Conservation (phyloP, 2,888 invertebrate genomes). For the Drosophila paramelanica region DNA sequence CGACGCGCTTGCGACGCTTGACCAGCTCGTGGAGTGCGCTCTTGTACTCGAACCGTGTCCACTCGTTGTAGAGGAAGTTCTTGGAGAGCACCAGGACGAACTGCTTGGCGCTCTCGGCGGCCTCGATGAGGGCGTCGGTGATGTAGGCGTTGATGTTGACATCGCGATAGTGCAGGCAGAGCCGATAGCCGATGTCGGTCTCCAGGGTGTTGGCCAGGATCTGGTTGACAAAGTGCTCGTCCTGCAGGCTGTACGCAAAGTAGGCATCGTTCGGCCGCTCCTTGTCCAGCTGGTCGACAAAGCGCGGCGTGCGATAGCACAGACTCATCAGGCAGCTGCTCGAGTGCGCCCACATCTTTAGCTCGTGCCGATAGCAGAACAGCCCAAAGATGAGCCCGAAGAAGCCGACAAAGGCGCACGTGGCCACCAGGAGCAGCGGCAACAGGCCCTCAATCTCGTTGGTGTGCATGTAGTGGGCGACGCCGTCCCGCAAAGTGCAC, state of each 20-base stretch:
- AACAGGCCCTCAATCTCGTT: conserved; percentile 91
- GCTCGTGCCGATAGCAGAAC: conserved; percentile 92
- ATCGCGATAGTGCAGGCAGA: conserved; percentile 96
- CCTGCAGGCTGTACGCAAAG: conserved; percentile 96
- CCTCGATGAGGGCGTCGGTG: conserved; percentile 96
- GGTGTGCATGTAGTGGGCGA: conserved; percentile 89
- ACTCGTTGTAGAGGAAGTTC: conserved; percentile 97
- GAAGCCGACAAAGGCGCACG: conserved; percentile 91
- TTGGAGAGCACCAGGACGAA: conserved; percentile 96
- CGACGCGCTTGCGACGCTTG: conserved; percentile 93
- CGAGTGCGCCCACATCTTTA: conserved; percentile 94
- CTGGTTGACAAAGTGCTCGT: conserved; percentile 95
- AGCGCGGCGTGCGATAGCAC: conserved; percentile 93
- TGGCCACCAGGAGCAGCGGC: conserved; percentile 91
- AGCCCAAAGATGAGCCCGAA: conserved; percentile 91
- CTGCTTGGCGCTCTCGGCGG: conserved; percentile 95
- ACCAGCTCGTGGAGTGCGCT: conserved; percentile 96
- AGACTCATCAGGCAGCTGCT: conserved; percentile 93
- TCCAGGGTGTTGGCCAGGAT: conserved; percentile 95
- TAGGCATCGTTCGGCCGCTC: conserved; percentile 96
- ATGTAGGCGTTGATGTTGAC: conserved; percentile 95
- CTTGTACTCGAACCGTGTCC: conserved; percentile 97
- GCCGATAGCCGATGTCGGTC: conserved; percentile 92
- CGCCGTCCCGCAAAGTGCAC: conserved; percentile 90
- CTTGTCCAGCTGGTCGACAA: conserved; percentile 87